A percentile compares a stretch with the other conserved stretches of the same genome.
phyloP scores from a whole-genome alignment of 2,888 invertebrate genomes.

The Orgyia antiqua region DNA sequence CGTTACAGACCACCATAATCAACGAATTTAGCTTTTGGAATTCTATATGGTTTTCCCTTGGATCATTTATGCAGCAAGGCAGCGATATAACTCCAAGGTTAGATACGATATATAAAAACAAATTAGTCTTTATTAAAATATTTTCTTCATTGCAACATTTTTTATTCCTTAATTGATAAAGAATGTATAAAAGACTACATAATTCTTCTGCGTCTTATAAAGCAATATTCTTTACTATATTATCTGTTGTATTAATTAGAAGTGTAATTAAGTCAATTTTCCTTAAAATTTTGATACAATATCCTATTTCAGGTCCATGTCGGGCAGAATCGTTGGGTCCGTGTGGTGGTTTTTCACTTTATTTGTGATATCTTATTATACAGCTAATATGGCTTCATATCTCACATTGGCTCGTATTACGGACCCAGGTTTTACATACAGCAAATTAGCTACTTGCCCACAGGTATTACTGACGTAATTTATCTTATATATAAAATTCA shows the following conservation, averaged over 20 bases:
- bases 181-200: too few species aligned
- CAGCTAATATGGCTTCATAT: constrained; percentile 97
- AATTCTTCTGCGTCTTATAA: too few species aligned
- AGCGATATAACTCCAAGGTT: constrained; percentile 97
- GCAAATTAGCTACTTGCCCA: constrained; percentile 52
- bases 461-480: constrained; percentile 33
- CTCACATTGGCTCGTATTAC: constrained; percentile 96
- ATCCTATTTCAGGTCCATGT: constrained; percentile 82
- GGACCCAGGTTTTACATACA: constrained; percentile 85
- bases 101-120: too few species aligned
- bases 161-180: too few species aligned
- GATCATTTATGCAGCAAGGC: constrained; percentile 99
- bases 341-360: constrained; percentile 99
- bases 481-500: too few species aligned
- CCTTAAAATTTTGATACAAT: too few species aligned
- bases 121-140: too few species aligned
- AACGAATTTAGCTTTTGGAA: constrained; percentile 98
- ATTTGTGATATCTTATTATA: constrained; percentile 97
- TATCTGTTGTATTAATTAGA: too few species aligned
- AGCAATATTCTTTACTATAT: too few species aligned
- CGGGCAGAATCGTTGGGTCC: constrained; percentile 94
- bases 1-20: constrained; percentile 81
- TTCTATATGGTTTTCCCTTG: constrained; percentile 98
- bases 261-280: too few species aligned
- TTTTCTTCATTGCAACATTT: too few species aligned